Base-by-base conservation (phyloP, 2,888 invertebrate genomes). In the Andrena bucephala region DNA sequence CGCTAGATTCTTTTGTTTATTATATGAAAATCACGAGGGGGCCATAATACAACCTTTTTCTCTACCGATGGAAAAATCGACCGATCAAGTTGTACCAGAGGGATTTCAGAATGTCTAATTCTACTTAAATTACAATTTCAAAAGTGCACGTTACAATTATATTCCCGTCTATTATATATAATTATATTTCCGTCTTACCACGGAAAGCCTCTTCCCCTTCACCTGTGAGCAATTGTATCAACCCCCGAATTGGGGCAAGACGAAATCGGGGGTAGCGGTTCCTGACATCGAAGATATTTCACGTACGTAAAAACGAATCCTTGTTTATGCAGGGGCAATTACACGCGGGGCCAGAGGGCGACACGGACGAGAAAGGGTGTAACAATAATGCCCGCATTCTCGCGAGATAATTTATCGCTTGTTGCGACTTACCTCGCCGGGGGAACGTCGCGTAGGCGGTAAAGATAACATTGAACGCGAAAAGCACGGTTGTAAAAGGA, bases 391-490 rank as follows among this genome's bases (percentile, higher is more conserved):
- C 62, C 42, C 70, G 36, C 70, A 73, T 73, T 63, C 67, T 50
- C 69, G 54, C 10, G 73, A 68, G 80, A 72, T 85, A 85, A 85
- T 84, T 84, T 84, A 84, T 84, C 80, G 80, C 62, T 33, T 10
- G 67, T 31, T 33, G 76, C 33, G 70, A 70, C 77, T 66, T 29
- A 13, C 16, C 36, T 4, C 31, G 42, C 20, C n/a, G 36, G 54
- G 27, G n/a, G 20, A 63, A 68, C 52, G 71, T 72, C 72, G 62
- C 76, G 60, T 16, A 31, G 68, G 72, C 65, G 73, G 75, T 84
- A 76, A 85, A 84, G 85, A 85, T 84, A 85, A 74, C 81, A 68
- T 68, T 70, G 69, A 69, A 76, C 52, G 81, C 68, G 84, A 57
- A 63, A 69, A 76, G 75, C 68, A 48, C 29, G 72, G 70, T 59